Base-by-base conservation (phyloP, 2,113 vertebrate genomes). In the Onychostoma macrolepis region DNA sequence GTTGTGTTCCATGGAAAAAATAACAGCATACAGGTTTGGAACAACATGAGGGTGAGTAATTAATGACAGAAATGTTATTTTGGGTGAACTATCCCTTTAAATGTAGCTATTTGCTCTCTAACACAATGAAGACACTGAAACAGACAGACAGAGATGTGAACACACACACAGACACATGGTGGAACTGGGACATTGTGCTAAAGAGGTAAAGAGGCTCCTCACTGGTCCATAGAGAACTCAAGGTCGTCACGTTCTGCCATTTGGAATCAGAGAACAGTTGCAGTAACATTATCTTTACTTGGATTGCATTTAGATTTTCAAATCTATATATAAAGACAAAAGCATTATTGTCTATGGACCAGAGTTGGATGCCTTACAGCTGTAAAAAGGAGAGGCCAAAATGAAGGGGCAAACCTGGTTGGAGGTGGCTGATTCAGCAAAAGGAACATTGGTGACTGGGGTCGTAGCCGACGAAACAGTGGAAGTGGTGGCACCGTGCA, bases 401-500 rank as follows among this genome's bases (percentile, higher is more conserved):
- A 95, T 94, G 94, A 96, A 96, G 94, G 95, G 95, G 94, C 98
- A 98, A 98, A 99, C 98, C 98, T 99, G 98, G 97, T 99, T 98
- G 94, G 97, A 96, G 93, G 97, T 93, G 92, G 98, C 94, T 91
- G 97, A 95, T 96, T 98, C 96, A 96, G 96, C 96, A 95, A 97
- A 99, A 95, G 97, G 97, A 94, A 98, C 95, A 97, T 95, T 99
- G 96, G 96, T 96, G 96, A 96, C 96, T 94, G 97, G 96, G 96
- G 96, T 94, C 95, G 98, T 95, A 96, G 97, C 96, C 96, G 98
- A 97, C 95, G 97, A 96, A 96, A 99, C 96, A 97, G 96, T 96
- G 96, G 97, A 96, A 95, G 97, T 96, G 95, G 97, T 95, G 96
- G 97, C 96, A 96, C 97, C 96, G 97, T 98, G 98, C 97, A 99